Conservation (phyloP, 2,113 vertebrate genomes). For the Myiopsitta monachus region DNA sequence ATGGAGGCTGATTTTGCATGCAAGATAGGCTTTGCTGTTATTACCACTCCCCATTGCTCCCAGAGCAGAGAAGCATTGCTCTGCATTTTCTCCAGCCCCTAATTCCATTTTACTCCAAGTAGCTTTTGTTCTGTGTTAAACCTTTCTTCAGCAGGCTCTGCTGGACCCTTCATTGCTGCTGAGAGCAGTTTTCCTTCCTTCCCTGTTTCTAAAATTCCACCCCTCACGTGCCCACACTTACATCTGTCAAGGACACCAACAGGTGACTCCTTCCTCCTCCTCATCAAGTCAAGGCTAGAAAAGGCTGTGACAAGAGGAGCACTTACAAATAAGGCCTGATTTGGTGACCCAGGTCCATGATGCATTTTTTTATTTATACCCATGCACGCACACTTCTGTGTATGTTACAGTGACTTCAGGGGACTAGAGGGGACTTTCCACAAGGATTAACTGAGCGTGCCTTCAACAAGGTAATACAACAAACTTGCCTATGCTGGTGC, state of each 20-base stretch:
- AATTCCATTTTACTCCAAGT: not conserved
- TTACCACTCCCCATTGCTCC: not conserved
- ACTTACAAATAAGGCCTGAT: slow-evolving; percentile 71
- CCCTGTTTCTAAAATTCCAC: not conserved
- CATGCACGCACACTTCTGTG: slow-evolving; percentile 56
- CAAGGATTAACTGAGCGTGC: slow-evolving; percentile 47
- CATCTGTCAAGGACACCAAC: slow-evolving; percentile 68
- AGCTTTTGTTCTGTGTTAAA: not conserved
- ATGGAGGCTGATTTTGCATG: not conserved
- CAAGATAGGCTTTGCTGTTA: not conserved
- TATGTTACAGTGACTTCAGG: slow-evolving; percentile 75
- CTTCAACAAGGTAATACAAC: slow-evolving; percentile 45
- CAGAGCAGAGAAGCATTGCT: not conserved
- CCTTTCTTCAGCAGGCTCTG: not conserved
- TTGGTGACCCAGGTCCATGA: slow-evolving; percentile 62
- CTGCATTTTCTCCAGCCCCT: not conserved
- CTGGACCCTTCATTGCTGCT: not conserved
- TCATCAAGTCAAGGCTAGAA: slow-evolving; percentile 1
- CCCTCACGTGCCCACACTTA: not conserved
- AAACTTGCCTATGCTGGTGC: not conserved
- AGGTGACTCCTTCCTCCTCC: slow-evolving; percentile 60
- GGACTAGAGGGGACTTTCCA: slow-evolving; percentile 76
- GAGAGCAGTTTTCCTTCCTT: not conserved
- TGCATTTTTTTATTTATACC: slow-evolving; percentile 80
- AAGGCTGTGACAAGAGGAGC: slow-evolving; percentile 55